Evolutionary conservation across 2,888 invertebrate genomes (phyloP), one percentile per base, ranked within the genome.

Genomic region (Drosophila trichaetosa): DNA sequence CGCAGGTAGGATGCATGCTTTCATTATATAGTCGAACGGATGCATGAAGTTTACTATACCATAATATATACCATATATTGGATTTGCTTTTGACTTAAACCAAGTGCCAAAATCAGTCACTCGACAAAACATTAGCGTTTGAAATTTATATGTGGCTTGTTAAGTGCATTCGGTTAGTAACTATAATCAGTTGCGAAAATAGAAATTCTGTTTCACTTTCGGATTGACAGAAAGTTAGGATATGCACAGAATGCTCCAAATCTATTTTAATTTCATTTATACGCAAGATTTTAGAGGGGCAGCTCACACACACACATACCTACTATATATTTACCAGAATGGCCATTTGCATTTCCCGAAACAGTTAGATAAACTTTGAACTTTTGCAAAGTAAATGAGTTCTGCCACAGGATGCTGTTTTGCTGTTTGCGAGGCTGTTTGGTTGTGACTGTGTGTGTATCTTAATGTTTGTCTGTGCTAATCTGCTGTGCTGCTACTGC

Each of bases 351-450:
- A 85, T 88, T 76, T 88, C 74, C 87, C 87, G 68, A 74, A 73
- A 82, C 76, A 90, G 90, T 90, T 84, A 84, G 90, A 82, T 87
- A 90, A 88, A 77, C 90, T 90, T 84, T 87, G 89, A 89, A 89
- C 87, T 87, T 87, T 87, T 83, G 89, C 82, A 89, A 89, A 87
- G 89, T 90, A 86, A 90, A 90, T 66, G 87, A 86, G 87, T 86
- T 73, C 79, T 87, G 82, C 84, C 82, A 81, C 87, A 83, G 89
- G 84, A 90, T 87, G 70, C 73, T 65, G 82, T 72, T 72, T 34
- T 87, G 61, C 87, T 83, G 76, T 88, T 75, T 76, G 73, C 82
- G 58, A 51, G 31, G 21, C 48, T 54, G 53, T 53, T 51, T 53
- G 42, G 51, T 4, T 46, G 21, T 21, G 46, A 46, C 24, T 46